Evolutionary conservation across 2,888 invertebrate species (phyloP).

Genomic region (Spialia ferax): DNA sequence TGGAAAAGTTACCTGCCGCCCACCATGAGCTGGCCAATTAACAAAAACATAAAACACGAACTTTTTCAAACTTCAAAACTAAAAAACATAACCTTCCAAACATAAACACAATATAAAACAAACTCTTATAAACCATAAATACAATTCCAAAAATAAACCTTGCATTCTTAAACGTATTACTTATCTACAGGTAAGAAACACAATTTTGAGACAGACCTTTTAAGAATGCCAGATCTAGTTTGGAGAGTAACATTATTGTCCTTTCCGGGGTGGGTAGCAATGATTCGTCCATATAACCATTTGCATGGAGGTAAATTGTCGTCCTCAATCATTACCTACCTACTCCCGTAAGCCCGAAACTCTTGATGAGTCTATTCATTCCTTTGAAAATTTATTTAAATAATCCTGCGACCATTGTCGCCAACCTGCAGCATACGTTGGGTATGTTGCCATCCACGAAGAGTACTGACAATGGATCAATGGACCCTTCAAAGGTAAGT

Average conservation of each 20-base stretch:
- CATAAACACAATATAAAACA: no score
- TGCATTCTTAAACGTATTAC: not conserved
- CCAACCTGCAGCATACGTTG: not conserved
- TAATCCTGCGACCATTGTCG: slow-evolving; percentile 7
- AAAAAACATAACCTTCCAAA: no score
- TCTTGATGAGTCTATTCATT: not conserved
- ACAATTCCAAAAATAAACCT: not conserved
- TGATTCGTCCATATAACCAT: not conserved
- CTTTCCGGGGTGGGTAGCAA: not conserved
- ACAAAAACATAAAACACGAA: no score
- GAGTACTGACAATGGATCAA: slow-evolving; percentile 26
- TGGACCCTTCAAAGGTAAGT: slow-evolving; percentile 37
- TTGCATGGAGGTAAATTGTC: slow-evolving; percentile 3
- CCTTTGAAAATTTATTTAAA: not conserved
- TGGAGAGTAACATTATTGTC: not conserved
- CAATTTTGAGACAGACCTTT: slow-evolving; percentile 7
- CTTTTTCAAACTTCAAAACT: no score
- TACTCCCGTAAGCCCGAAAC: not conserved
- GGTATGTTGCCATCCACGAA: not conserved
- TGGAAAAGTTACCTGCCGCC: not conserved
- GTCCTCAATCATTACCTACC: not conserved
- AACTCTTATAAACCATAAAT: no score
- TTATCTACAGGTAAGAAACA: slow-evolving; percentile 8
- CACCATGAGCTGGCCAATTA: not conserved
- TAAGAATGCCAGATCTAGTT: not conserved